Evolutionary conservation across 2,888 invertebrate species (phyloP).

Genomic region (Xylota sylvarum): DNA sequence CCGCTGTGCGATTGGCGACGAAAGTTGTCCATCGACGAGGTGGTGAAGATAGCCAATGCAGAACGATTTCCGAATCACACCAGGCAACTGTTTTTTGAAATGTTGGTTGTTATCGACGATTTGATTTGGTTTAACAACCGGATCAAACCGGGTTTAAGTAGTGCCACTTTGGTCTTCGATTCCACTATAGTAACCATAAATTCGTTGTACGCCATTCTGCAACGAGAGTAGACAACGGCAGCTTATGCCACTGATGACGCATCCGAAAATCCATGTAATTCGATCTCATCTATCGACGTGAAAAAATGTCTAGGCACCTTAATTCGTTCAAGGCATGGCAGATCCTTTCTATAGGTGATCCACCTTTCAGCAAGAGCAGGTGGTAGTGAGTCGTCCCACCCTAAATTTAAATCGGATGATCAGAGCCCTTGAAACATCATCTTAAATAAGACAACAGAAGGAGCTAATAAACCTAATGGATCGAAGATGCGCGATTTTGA

Average conservation of each 20-base stretch:
- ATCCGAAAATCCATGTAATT: no score
- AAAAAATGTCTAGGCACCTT: no score
- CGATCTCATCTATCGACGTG: no score
- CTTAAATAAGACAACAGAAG: slow-evolving; percentile 20
- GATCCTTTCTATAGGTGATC: background rate
- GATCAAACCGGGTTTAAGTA: slow-evolving; percentile 28
- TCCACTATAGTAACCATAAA: no score
- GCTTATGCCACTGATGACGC: no score
- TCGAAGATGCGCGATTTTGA: slow-evolving; percentile 21
- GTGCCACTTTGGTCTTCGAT: slow-evolving; percentile 31
- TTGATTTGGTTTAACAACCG: slow-evolving; percentile 27
- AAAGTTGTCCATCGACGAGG: slow-evolving; percentile 55
- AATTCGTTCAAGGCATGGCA: background rate
- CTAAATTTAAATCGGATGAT: background rate
- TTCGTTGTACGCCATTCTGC: no score
- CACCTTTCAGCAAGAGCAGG: background rate
- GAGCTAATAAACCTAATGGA: slow-evolving; percentile 37
- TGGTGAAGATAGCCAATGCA: slow-evolving; percentile 80
- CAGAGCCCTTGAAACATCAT: slow-evolving; percentile 26
- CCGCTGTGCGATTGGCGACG: slow-evolving; percentile 56
- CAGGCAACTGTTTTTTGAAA: slow-evolving; percentile 47
- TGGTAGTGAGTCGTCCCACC: slow-evolving; percentile 12
- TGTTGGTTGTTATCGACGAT: slow-evolving; percentile 13
- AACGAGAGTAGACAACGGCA: no score
- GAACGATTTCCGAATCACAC: slow-evolving; percentile 80